phyloP scores from a whole-genome alignment of 2,797 vertebrate genomes.

The Arrhamphus sclerolepis region DNA sequence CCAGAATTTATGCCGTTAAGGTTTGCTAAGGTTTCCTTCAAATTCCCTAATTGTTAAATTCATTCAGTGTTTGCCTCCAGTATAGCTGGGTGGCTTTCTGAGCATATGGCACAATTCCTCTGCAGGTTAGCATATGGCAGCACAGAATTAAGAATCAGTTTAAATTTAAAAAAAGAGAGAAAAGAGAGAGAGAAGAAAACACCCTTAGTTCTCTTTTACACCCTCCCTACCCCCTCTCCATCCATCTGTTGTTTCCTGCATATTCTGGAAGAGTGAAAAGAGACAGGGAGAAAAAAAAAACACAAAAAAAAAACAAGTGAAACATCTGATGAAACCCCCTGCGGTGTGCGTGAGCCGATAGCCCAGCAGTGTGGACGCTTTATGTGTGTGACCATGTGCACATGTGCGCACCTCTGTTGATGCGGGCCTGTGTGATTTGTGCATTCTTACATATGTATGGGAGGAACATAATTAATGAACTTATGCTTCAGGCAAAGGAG shows the following conservation, averaged over 20 bases:
- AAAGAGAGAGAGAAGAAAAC: constrained; percentile 23
- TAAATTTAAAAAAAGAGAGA: constrained; percentile 44
- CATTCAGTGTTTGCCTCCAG: constrained; percentile 41
- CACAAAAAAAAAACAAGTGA: constrained; percentile 44
- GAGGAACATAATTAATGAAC: constrained; percentile 18
- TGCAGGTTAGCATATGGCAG: constrained; percentile 71
- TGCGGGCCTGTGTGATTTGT: constrained; percentile 26
- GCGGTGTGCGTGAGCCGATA: constrained; percentile 38
- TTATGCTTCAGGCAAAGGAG: constrained; percentile 12
- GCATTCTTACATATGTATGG: constrained; percentile 7
- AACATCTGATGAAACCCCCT: constrained; percentile 60
- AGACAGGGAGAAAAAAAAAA: constrained; percentile 10
- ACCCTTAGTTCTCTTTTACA: constrained; percentile 15
- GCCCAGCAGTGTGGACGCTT: constrained; percentile 25
- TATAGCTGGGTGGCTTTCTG: constrained; percentile 43
- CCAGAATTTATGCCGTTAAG: neutral
- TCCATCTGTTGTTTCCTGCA: constrained; percentile 69
- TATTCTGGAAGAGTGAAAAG: constrained; percentile 54
- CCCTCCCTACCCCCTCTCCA: constrained; percentile 34
- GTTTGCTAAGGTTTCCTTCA: constrained; percentile 5
- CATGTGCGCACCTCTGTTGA: constrained; percentile 20
- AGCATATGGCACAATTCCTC: constrained; percentile 68
- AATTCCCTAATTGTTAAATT: constrained; percentile 51
- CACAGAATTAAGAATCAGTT: constrained; percentile 55
- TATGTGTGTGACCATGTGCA: constrained; percentile 26